Base-by-base conservation (phyloP, 2,888 invertebrate species). In the Chloroclystis v-ata region DNA sequence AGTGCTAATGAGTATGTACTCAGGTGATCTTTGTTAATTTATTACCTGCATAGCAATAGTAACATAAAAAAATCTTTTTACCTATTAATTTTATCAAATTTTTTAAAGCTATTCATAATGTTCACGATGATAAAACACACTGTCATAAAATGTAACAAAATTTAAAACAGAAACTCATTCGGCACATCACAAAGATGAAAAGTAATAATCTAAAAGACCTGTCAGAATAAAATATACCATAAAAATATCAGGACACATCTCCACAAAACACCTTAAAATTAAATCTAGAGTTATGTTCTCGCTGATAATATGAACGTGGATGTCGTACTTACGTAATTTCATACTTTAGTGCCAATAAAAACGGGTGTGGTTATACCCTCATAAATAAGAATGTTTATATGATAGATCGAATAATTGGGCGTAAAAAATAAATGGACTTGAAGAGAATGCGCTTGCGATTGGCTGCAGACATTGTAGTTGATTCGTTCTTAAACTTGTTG, bases 291-390 rank as follows among this genome's bases (percentile, higher is more conserved):
- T 83, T 81, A 84, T 81, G 70, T 68, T 59, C 67, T 60, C 60
- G 53, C 64, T 68, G 78, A 80, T n/a, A n/a, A n/a, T 78, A 77
- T 73, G 78, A 75, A 78, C 79, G 79, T 82, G 83, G 80, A 82
- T 78, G 78, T 78, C 69, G 70, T 75, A 77, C 82, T 82, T 82
- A 84, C 80, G 74, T 73, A 82, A 81, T 83, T 82, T 81, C 74
- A 75, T 77, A 78, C 76, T 86, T 86, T 83, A 85, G 61, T 81
- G 73, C 72, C 82, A 68, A 79, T 86, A 85, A 86, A 84, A 77
- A 57, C 70, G 72, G 67, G 66, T 63, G 69, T 65, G 63, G 69
- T 63, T 74, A 75, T 71, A 71, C 69, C 43, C 35, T 26, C 46
- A 43, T 50, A 50, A 50, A 83, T 78, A 82, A 76, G 68, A 61